These are phyloP conservation scores for Ctenicera cuprea DNA, from an alignment of 2,888 invertebrate species.

Conservation along the genomic window DNA sequence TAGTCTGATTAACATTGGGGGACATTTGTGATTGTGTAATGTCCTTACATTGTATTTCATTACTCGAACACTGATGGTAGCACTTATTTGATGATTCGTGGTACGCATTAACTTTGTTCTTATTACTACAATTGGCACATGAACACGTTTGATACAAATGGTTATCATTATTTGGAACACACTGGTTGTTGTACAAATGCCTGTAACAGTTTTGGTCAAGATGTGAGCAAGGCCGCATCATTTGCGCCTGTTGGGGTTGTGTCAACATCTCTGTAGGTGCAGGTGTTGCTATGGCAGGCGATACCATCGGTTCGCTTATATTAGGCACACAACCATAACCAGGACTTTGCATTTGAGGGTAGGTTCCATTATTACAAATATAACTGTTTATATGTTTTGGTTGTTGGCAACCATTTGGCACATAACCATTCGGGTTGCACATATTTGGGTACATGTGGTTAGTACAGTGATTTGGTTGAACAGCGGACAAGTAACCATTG, in stretches of 20 bases:
- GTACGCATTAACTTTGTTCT: constrained; percentile 59
- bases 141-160: constrained; percentile 57
- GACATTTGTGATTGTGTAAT: constrained; percentile 76
- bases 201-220: constrained; percentile 60
- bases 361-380: constrained; percentile 58
- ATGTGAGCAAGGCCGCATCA: constrained; percentile 67
- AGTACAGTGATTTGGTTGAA: constrained; percentile 58
- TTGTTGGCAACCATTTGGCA: constrained; percentile 56
- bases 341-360: constrained; percentile 56
- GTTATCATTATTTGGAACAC: constrained; percentile 55
- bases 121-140: constrained; percentile 64
- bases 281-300: constrained; percentile 69
- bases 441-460: constrained; percentile 63
- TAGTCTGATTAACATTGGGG: constrained; percentile 65
- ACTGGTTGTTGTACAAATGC: constrained; percentile 54
- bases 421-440: constrained; percentile 61
- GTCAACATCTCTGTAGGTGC: constrained; percentile 66
- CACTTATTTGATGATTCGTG: constrained; percentile 60
- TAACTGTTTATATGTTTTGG: constrained; percentile 59
- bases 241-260: constrained; percentile 68
- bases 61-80: constrained; percentile 59
- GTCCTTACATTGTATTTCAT: constrained; percentile 75
- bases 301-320: constrained; percentile 64
- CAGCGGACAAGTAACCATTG: constrained; percentile 39
- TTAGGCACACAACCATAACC: constrained; percentile 58